A percentile compares a stretch with the other conserved stretches of the same genome.
phyloP scores from a whole-genome alignment of 2,888 invertebrate species.

The Ochlodes sylvanus region DNA sequence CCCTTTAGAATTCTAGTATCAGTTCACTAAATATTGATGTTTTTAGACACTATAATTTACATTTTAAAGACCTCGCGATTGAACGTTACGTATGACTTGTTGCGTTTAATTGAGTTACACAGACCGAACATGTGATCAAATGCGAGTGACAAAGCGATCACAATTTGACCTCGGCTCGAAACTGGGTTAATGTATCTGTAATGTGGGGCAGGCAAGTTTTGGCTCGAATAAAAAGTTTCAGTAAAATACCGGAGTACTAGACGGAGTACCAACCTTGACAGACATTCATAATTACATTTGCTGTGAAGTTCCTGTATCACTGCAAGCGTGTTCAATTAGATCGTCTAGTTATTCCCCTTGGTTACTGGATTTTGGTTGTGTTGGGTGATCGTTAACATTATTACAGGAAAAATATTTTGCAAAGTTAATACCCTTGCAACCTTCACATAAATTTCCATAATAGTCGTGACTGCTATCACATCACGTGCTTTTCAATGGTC shows the following conservation, averaged over 20 bases:
- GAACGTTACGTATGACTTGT: constrained; percentile 21
- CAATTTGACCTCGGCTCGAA: constrained; percentile 64
- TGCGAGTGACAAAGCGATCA: constrained; percentile 61
- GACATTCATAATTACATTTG: constrained; percentile 57
- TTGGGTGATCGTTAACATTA: no score
- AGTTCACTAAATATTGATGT: constrained; percentile 6
- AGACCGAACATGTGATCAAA: constrained; percentile 44
- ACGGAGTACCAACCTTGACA: constrained; percentile 62
- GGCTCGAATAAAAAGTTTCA: constrained; percentile 58
- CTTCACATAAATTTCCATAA: constrained; percentile 20
- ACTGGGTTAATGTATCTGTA: constrained; percentile 76
- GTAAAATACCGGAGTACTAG: constrained; percentile 45
- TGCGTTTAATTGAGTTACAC: constrained; percentile 31
- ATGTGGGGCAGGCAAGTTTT: constrained; percentile 71
- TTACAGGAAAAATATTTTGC: constrained; percentile 5
- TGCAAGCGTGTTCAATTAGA: constrained; percentile 18
- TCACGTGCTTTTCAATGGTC: background rate
- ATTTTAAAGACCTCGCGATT: background rate
- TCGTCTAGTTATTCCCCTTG: background rate
- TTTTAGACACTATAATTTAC: constrained; percentile 8
- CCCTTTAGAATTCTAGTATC: constrained; percentile 14
- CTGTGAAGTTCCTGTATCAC: constrained; percentile 48
- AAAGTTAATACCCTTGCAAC: background rate
- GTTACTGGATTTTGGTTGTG: background rate
- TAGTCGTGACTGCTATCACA: constrained; percentile 16